Evolutionary conservation across 2,113 vertebrate genomes (phyloP).

Genomic region (Dipodomys spectabilis): DNA sequence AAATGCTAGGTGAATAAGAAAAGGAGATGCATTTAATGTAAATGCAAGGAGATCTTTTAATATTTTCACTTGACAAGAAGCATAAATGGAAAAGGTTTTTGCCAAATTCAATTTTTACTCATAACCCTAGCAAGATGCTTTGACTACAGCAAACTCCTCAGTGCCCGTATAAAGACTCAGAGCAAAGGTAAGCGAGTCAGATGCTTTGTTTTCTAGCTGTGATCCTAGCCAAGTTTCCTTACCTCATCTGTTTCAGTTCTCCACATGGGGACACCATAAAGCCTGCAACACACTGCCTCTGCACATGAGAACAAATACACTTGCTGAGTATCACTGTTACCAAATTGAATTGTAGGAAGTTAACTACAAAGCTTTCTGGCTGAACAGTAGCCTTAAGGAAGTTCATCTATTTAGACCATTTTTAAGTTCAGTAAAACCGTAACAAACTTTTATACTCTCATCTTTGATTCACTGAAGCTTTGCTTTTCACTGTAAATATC

Average conservation of each 20-base stretch:
- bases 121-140: background rate
- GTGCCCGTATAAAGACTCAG: background rate
- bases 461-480: background rate
- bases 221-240: background rate
- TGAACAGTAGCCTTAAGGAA: background rate
- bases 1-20: background rate
- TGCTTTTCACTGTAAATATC: background rate
- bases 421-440: constrained; percentile 7
- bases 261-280: background rate
- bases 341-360: background rate
- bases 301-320: background rate
- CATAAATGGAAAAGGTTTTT: background rate
- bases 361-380: background rate
- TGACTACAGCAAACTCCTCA: background rate
- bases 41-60: background rate
- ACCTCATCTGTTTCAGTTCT: constrained; percentile 1
- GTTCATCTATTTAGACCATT: background rate
- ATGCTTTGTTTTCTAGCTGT: background rate
- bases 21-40: too few relatives aligned
- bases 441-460: constrained; percentile 8
- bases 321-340: background rate
- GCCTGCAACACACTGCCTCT: background rate
- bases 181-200: constrained; percentile 4
- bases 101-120: background rate
- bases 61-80: background rate